Conservation (phyloP, 2,113 vertebrate genomes). For the Oenanthe melanoleuca region DNA sequence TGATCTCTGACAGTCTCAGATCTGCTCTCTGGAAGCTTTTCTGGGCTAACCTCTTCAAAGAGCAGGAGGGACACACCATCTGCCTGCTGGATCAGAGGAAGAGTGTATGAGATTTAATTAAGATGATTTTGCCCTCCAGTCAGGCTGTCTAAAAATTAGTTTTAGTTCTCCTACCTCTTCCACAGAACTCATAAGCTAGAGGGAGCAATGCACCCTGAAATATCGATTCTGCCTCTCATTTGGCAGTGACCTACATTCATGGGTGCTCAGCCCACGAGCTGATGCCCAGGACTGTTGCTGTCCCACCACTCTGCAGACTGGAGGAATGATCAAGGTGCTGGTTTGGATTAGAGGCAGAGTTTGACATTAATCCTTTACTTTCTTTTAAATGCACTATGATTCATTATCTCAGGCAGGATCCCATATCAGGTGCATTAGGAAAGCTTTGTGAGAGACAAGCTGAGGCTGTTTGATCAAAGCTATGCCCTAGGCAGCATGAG, state of each 20-base stretch:
- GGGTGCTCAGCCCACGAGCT: not conserved
- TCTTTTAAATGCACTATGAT: constrained; percentile 32
- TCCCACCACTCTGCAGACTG: not conserved
- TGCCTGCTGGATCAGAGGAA: constrained; percentile 44
- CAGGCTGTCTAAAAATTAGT: constrained; percentile 36
- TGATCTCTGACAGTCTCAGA: not conserved
- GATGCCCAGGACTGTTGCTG: not conserved
- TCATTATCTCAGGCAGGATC: constrained; percentile 58
- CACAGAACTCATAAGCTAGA: not conserved
- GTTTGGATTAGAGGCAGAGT: constrained; percentile 1
- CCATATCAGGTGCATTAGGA: constrained; percentile 36
- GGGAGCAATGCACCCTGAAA: not conserved
- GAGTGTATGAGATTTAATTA: constrained; percentile 37
- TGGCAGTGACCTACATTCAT: not conserved
- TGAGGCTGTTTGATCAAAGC: constrained; percentile 51
- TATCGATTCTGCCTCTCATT: not conserved
- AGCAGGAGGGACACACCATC: not conserved
- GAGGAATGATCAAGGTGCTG: not conserved
- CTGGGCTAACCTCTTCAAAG: constrained; percentile 4
- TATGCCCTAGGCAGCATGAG: constrained; percentile 30
- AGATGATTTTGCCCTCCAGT: constrained; percentile 41
- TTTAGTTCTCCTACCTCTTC: not conserved
- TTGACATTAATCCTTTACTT: constrained; percentile 31
- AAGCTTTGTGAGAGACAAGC: constrained; percentile 47
- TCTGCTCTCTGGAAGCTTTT: not conserved